Conservation (phyloP, 92 coral and sea anemone genomes). For the Muricea muricata region DNA sequence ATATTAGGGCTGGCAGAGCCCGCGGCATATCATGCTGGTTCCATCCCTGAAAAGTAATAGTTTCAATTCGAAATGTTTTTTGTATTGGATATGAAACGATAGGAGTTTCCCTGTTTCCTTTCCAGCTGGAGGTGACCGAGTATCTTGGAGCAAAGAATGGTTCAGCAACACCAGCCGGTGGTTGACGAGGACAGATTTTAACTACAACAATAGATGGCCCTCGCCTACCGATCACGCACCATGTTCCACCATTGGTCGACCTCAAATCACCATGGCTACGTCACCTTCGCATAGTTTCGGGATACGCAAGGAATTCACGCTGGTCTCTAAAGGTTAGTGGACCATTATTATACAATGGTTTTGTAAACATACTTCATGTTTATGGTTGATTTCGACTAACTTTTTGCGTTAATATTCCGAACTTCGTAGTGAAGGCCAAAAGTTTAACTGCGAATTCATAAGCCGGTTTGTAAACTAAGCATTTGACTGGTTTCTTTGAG, state of each 20-base stretch:
- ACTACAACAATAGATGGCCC: constrained; percentile 84
- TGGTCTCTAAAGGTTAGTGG: constrained; percentile 72
- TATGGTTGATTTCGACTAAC: no score
- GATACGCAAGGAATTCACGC: constrained; percentile 62
- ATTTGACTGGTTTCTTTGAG: neutral
- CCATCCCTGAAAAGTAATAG: no score
- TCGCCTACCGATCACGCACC: constrained; percentile 86
- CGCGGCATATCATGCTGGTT: no score
- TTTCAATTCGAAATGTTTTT: no score
- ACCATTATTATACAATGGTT: neutral
- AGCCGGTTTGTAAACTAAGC: no score
- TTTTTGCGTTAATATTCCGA: no score
- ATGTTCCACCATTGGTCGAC: constrained; percentile 74
- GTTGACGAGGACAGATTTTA: constrained; percentile 90
- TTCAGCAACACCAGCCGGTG: constrained; percentile 86
- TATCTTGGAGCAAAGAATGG: constrained; percentile 97
- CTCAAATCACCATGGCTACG: constrained; percentile 69
- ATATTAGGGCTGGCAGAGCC: no score
- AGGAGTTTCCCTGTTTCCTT: neutral
- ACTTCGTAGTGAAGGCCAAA: no score
- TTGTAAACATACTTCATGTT: no score
- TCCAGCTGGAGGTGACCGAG: constrained; percentile 89
- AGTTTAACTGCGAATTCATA: no score
- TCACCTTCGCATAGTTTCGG: constrained; percentile 88
- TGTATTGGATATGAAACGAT: no score